Conservation (phyloP, 2,113 vertebrate genomes). For the Python bivittatus region DNA sequence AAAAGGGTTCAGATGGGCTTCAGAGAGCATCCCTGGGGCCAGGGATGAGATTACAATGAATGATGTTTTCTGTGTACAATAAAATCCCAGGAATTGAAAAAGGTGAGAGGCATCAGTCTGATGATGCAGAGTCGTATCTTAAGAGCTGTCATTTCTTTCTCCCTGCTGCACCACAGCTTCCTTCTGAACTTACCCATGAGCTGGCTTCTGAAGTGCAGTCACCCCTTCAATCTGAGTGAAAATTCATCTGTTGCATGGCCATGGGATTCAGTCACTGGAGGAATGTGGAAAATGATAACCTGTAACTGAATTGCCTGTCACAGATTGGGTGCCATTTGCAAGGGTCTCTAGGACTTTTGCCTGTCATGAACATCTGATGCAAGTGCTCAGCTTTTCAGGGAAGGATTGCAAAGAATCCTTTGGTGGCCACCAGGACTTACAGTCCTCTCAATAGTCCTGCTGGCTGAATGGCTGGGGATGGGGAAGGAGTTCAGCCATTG, state of each 20-base stretch:
- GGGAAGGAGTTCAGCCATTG: constrained; percentile 30
- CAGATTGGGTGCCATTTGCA: constrained; percentile 35
- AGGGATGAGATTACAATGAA: background rate
- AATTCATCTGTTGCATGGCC: background rate
- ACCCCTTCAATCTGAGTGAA: background rate
- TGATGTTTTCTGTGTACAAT: background rate
- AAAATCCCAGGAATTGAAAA: background rate
- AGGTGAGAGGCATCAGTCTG: background rate
- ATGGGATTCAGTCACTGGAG: background rate
- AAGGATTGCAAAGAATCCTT: constrained; percentile 58
- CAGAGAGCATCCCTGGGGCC: background rate
- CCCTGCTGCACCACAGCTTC: background rate
- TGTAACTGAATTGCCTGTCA: constrained; percentile 20
- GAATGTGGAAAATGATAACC: constrained; percentile 10
- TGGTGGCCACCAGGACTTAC: constrained; percentile 43
- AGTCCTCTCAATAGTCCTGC: constrained; percentile 36
- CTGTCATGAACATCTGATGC: constrained; percentile 36
- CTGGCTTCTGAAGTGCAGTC: background rate
- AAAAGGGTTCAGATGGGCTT: background rate
- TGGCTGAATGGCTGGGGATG: constrained; percentile 37
- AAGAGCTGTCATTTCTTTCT: constrained; percentile 9
- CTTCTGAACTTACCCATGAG: background rate
- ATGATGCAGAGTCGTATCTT: background rate
- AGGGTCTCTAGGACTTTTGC: constrained; percentile 30
- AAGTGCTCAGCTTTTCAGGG: constrained; percentile 44